These are phyloP conservation scores for Campoletis sonorensis DNA, from an alignment of 1,140 invertebrate genomes.

Conservation along the genomic window DNA sequence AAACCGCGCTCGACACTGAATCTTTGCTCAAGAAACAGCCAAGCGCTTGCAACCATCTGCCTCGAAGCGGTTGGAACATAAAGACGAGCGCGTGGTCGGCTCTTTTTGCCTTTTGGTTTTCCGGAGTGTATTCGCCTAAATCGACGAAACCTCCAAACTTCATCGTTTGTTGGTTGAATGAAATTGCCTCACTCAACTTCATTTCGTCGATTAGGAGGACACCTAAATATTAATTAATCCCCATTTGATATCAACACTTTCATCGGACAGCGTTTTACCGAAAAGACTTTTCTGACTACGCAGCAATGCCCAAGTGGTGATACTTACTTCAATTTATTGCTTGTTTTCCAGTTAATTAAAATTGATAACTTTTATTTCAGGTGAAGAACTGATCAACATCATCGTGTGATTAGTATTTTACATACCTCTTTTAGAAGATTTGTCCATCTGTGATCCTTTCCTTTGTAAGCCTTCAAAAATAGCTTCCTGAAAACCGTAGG, in stretches of 20 bases:
- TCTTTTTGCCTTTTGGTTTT: slow-evolving; percentile 10
- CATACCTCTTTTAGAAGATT: slow-evolving; percentile 35
- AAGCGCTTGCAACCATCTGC: slow-evolving; percentile 51
- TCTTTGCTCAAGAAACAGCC: slow-evolving; percentile 51
- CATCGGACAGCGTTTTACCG: too few species aligned
- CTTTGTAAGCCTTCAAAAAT: slow-evolving; percentile 45
- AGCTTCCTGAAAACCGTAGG: slow-evolving; percentile 48
- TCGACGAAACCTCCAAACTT: slow-evolving; percentile 48
- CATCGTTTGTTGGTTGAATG: slow-evolving; percentile 37
- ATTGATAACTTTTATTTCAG: too few species aligned
- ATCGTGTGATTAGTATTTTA: background rate
- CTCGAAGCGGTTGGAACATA: slow-evolving; percentile 54
- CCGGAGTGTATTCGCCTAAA: slow-evolving; percentile 47
- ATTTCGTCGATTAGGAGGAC: slow-evolving; percentile 19
- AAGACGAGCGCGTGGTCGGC: slow-evolving; percentile 55
- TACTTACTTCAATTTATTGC: too few species aligned
- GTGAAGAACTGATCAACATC: background rate
- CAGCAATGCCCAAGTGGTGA: background rate
- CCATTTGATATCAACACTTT: too few species aligned
- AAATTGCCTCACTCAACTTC: slow-evolving; percentile 38
- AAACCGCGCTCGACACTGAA: slow-evolving; percentile 32
- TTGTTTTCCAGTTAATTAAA: background rate
- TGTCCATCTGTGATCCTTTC: slow-evolving; percentile 35
- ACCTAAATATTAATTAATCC: background rate
- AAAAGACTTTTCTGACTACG: too few species aligned